Percentiles rank a stretch among this genome's conserved stretches.
phyloP scores from a whole-genome alignment of 2,797 vertebrate genomes.

The Thunnus albacares region DNA sequence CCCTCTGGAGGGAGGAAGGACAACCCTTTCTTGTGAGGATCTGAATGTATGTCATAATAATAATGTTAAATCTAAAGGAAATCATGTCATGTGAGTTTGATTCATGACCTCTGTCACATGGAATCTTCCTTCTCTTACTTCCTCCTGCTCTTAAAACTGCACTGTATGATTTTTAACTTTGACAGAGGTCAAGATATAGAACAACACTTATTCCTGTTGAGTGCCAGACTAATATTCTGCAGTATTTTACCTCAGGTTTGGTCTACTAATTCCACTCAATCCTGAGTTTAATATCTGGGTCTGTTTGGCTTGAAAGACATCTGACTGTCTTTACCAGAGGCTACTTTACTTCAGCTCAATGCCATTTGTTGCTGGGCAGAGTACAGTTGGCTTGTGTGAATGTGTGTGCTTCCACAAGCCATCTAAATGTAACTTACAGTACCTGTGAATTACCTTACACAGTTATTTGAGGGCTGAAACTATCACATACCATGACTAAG shows the following conservation, averaged over 20 bases:
- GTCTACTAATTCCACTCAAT: neutral
- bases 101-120: conserved; percentile 26
- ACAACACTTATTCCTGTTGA: neutral
- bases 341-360: neutral
- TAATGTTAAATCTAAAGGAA: neutral
- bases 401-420: neutral
- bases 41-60: neutral
- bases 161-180: neutral
- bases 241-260: neutral
- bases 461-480: neutral
- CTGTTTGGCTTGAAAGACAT: neutral
- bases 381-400: neutral
- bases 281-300: neutral
- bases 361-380: neutral
- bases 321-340: neutral
- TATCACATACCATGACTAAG: neutral
- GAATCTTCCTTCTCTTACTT: conserved; percentile 20
- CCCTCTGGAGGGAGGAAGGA: conserved; percentile 41
- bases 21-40: neutral
- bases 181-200: neutral
- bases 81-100: conserved; percentile 30
- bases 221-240: neutral
- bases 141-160: conserved; percentile 8
- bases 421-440: neutral
- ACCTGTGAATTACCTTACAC: neutral